Base-by-base conservation (phyloP, 2,113 vertebrate genomes). In the Cynopterus brachyotis region DNA sequence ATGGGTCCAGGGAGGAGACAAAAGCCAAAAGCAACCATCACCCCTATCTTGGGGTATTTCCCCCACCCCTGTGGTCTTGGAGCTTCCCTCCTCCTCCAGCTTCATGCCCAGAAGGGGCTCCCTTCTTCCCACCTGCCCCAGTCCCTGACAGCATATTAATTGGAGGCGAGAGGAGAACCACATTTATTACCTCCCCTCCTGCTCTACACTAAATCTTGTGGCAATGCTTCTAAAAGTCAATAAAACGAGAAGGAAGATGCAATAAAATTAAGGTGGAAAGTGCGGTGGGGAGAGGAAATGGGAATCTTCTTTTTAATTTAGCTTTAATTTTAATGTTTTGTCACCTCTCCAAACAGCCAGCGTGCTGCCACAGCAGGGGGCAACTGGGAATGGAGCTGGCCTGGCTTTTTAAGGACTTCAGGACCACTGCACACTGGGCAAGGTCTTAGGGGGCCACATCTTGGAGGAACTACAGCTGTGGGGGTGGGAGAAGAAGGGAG, bases 311-410 rank as follows among this genome's bases (percentile, higher is more conserved):
- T 97, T 98, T 97, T 98, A 97, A 97, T 98, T 97, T 95, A 97
- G 96, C 95, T 98, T 98, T 97, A 97, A 98, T 98, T 98, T 98
- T 98, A 96, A 98, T 96, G 97, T 98, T 98, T 96, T 97, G 97
- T 98, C 97, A 97, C 91, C 93, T 97, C 97, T 98, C 95, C 94
- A 97, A 96, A 94, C 91, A 95, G 95, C 73, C 67, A 83, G 35
- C 10, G 0, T 66, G 93, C 83, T 84, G 60, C 17, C 0, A 45
- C 81, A 9, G 67, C 67, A 57, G 16, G 37, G 20, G 55, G 20
- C 3, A 5, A 5, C 42, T 66, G 9, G 24, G 37, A 35, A 24
- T 59, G 19, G 76, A 55, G 55, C 50, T 30, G 80, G 28, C 84
- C 64, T 76, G 30, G 35, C 42, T 57, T 60, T 82, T 72, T 55